Evolutionary conservation across 2,797 vertebrate species (phyloP), one percentile per base, ranked within the genome.

Genomic region (Pteropus rufus): DNA sequence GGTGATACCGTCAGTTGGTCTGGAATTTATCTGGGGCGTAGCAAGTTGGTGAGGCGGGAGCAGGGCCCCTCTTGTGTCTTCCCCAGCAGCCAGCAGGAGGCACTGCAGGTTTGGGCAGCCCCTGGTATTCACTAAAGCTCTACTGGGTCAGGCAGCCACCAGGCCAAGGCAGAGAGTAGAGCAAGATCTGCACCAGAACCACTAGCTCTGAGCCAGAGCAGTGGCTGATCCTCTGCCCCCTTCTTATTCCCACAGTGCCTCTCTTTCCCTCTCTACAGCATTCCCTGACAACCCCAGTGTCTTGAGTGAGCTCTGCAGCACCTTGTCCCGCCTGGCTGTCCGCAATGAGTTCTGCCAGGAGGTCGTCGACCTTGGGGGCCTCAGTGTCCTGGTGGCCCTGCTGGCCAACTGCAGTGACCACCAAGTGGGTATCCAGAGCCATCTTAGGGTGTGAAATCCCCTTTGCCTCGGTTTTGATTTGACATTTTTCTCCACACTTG

Each of bases 341-440:
- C 99, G 99, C 72, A 99, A 99, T 0, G 99, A 99, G 97, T 99
- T 99, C 98, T 99, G 99, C 97, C 99, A 99, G 98, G 99, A 99
- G 73, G 99, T 99, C 4, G 99, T 99, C 77, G 99, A 99, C 95
- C 98, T 99, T 0, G 99, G 99, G 1, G 99, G 99, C 56, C 97
- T 99, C 10, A 98, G 98, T 67, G 97, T 99, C 29, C 99, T 99
- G 97, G 98, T 99, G 97, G 97, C 98, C 0, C 98, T 99, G 54
- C 98, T 99, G 60, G 99, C 99, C 2, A 98, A 99, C 97, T 98
- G 98, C 98, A 99, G 98, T 7, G 99, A 99, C 91, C 99, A 99
- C 93, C 98, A 99, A 99, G 99, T 99, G 84, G 36, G 96, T 12
- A 9, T 41, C 56, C n/a, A 67, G 39, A 72, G 64, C 39, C 0